Base-by-base conservation (phyloP, 2,888 invertebrate species). In the Iselma pallidipennis region DNA sequence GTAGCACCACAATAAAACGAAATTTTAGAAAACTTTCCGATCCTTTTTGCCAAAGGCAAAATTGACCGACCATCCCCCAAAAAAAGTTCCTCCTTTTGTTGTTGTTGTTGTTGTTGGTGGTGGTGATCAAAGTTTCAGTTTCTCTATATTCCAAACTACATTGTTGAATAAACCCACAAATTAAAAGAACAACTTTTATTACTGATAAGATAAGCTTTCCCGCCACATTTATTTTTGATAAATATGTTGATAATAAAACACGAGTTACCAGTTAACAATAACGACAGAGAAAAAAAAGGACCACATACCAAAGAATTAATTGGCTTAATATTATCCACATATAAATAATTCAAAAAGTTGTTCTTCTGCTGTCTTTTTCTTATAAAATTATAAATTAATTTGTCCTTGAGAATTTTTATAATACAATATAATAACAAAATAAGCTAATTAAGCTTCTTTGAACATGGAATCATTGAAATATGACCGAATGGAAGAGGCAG, bases 311-410 rank as follows among this genome's bases (percentile, higher is more conserved):
- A 52, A 49, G 48, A 61, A 61, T 61, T 60, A 60, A 60, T 60
- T 55, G 55, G 37, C 54, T 49, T 49, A 29, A 25, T 42, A 55
- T 57, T 48, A 57, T 57, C 53, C 49, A 33, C 50, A 61, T 63
- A 59, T 37, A 16, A 63, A 63, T 63, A 49, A 59, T 63, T 63
- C 56, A 59, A 63, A 57, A 57, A 57, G 57, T 61, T 49, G 49
- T 57, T 57, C 53, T 59, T 57, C 7, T 49, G 28, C 50, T 42
- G 55, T 19, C 2, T 42, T 6, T 19, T 45, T n/a, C 7, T 1
- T 23, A 4, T 16, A 14, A n/a, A 45, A 56, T 52, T 52, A 63
- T 63, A 63, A 63, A 63, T 63, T 56, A 53, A 55, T 45, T 45
- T 28, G 57, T 28, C 63, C 63, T 63, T 63, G 63, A 37, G 25